Evolutionary conservation across 1,140 invertebrate genomes (phyloP).

Genomic region (Heliconius nattereri): DNA sequence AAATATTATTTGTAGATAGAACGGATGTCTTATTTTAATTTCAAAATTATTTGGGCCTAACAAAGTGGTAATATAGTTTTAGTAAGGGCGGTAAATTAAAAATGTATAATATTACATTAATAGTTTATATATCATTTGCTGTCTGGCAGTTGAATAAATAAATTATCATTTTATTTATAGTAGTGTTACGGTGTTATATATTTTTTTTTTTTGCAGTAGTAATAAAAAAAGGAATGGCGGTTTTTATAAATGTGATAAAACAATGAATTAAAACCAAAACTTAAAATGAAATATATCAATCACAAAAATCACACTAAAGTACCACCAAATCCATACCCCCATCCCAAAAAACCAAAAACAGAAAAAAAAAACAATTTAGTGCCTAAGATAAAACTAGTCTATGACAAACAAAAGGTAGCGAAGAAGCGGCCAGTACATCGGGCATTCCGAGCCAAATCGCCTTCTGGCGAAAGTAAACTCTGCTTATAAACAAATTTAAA

Average conservation of each 20-base stretch:
- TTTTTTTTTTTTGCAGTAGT: too few species aligned
- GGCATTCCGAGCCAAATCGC: slow-evolving; percentile 70
- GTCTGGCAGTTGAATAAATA: background rate
- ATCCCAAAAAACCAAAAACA: background rate
- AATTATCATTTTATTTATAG: background rate
- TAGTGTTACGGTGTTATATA: background rate
- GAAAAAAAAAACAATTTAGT: background rate
- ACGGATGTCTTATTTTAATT: too few species aligned
- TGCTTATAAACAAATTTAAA: slow-evolving; percentile 42
- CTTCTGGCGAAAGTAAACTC: slow-evolving; percentile 71
- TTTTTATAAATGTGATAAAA: too few species aligned
- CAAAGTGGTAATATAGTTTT: too few species aligned
- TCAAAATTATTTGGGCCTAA: too few species aligned
- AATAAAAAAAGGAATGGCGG: too few species aligned
- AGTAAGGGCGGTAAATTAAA: background rate
- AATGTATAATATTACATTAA: background rate
- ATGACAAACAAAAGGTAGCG: slow-evolving; percentile 47
- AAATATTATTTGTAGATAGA: too few species aligned
- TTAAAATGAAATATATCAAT: too few species aligned
- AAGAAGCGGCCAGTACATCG: slow-evolving; percentile 69
- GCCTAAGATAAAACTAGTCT: slow-evolving; percentile 42
- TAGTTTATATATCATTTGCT: background rate
- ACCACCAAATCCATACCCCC: background rate
- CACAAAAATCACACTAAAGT: too few species aligned
- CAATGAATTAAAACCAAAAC: too few species aligned